Conservation (phyloP, 2,113 vertebrate genomes). For the Empidonax alnorum region DNA sequence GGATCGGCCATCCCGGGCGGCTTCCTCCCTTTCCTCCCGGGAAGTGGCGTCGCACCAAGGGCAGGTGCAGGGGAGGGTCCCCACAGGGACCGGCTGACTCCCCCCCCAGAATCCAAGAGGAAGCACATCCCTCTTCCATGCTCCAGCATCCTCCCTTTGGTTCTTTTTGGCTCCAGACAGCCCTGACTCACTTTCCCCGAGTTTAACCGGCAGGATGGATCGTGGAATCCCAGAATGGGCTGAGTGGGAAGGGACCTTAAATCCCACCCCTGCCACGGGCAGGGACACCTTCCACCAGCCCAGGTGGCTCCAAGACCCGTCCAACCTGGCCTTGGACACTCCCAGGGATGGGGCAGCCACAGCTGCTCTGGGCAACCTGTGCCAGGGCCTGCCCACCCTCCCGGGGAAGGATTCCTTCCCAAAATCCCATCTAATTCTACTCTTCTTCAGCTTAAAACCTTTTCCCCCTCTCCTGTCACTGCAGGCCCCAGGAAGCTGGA, state of each 20-base stretch:
- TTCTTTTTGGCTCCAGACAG: not conserved
- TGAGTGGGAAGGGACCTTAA: not conserved
- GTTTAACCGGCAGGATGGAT: not conserved
- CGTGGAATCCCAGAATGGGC: not conserved
- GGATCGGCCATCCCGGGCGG: rapidly evolving
- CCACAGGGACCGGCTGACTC: not conserved
- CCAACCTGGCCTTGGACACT: not conserved
- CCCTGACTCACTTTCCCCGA: conserved; percentile 3
- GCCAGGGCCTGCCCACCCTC: not conserved
- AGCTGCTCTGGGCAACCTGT: not conserved
- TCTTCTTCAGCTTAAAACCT: not conserved
- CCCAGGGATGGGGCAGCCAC: not conserved
- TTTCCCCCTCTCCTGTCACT: not conserved
- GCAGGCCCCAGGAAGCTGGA: not conserved
- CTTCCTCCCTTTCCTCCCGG: rapidly evolving
- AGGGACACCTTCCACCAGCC: rapidly evolving
- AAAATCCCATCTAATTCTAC: not conserved
- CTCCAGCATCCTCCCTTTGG: rapidly evolving
- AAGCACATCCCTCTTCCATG: not conserved
- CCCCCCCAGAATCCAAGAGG: rapidly evolving
- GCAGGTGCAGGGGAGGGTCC: not conserved
- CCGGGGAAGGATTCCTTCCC: rapidly evolving
- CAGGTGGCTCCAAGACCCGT: rapidly evolving
- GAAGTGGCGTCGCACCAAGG: rapidly evolving
- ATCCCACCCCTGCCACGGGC: not conserved